Percentiles rank a stretch among this genome's conserved stretches.
These are phyloP conservation scores for Elaphurus davidianus DNA, from an alignment of 2,113 vertebrate species.

Conservation along the genomic window DNA sequence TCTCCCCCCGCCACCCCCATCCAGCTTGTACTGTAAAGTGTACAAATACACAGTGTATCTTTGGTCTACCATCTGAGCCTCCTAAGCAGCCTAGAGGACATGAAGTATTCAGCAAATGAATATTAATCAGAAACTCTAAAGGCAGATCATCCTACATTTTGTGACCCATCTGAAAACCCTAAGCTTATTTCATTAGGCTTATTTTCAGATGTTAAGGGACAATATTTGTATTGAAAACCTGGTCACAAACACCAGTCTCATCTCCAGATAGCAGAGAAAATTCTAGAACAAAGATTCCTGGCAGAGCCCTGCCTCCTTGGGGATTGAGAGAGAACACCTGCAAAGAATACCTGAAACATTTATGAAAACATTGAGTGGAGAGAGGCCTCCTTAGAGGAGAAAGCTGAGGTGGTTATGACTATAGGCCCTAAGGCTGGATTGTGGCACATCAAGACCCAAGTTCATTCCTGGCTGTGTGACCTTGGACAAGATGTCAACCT, in stretches of 20 bases:
- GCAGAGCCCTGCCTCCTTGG: neutral
- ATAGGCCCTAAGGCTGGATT: no score
- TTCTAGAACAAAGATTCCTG: neutral
- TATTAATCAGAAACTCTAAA: neutral
- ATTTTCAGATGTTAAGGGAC: neutral
- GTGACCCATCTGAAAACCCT: neutral
- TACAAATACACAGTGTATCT: neutral
- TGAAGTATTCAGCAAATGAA: neutral
- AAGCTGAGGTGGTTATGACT: neutral
- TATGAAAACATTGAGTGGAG: neutral
- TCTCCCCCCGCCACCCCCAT: neutral
- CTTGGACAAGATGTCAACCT: neutral
- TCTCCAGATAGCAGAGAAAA: neutral
- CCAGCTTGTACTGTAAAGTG: neutral
- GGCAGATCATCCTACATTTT: neutral
- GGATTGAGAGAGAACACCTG: neutral
- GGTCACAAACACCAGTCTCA: neutral
- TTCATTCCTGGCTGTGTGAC: neutral
- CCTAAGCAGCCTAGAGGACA: neutral
- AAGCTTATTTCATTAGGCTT: neutral
- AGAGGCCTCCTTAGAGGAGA: neutral
- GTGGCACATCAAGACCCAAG: neutral
- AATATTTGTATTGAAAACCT: neutral
- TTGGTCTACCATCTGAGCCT: neutral
- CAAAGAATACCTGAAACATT: neutral